Evolutionary conservation across 92 coral and sea anemone genomes (phyloP), one percentile per base, ranked within the genome.

Genomic region (Parazoanthus darwini): DNA sequence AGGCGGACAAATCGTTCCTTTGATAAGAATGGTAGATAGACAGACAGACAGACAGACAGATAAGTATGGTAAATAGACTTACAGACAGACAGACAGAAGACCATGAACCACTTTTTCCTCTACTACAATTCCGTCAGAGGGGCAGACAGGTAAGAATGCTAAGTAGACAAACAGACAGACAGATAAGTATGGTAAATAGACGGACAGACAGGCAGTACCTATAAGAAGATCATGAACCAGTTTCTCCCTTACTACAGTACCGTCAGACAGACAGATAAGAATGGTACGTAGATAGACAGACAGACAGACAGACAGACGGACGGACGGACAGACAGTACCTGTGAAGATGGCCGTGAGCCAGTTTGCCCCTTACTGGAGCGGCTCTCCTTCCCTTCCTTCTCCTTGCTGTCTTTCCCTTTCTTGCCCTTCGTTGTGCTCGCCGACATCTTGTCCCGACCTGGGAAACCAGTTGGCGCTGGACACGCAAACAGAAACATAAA

Each of bases 271-370:
- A 20, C 68, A 63, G n/a, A 63, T 25, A 10, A 29, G 59, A 9
- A 23, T 37, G 36, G 42, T 18, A 63, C 0, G 25, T 20, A 63
- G n/a, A 63, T 4, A 63, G 25, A 20, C 65, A 39, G 42, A 39
- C 44, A 37, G 10, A 26, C 20, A 63, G 0, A 11, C 4, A 51
- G 8, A 42, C n/a, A 44, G 77, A 6, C 18, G 15, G 18, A 5
- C 23, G 4, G 9, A 48, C 9, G 54, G 37, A 33, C 75, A 50
- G 25, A 20, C 5, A 56, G 37, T 82, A 93, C 95, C 95, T 93
- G 96, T 66, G 99, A 96, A 0, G 99, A 96, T 36, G 99, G 99
- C 88, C 99, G 86, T 56, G 99, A 96, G 8, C 98, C 96, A 76
- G 96, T 85, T 15, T 96, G 98, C 39, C 93, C 98, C 72, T 97